These are phyloP conservation scores for Petrosia ficiformis DNA, from an alignment of 37 sponge, comb jelly and placozoan genomes.

Conservation along the genomic window DNA sequence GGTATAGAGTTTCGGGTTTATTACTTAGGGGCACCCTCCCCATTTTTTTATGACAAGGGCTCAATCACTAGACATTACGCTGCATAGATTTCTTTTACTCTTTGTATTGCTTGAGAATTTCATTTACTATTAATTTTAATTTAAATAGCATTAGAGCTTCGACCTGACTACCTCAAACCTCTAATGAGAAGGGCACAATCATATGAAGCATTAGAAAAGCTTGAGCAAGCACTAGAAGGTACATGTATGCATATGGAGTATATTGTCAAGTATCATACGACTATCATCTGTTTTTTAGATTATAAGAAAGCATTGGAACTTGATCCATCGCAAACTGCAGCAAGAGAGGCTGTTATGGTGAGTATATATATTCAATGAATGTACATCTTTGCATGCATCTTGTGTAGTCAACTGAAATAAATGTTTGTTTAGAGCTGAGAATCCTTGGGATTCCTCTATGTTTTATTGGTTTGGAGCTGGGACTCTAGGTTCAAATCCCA, in stretches of 20 bases:
- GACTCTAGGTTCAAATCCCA: not conserved
- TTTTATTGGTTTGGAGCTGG: too few species aligned
- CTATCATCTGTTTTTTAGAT: slow-evolving; percentile 20
- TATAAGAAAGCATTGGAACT: slow-evolving; percentile 77
- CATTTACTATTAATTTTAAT: too few species aligned
- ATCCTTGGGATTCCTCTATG: too few species aligned
- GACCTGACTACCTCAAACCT: slow-evolving; percentile 80
- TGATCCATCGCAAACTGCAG: slow-evolving; percentile 52
- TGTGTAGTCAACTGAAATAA: too few species aligned
- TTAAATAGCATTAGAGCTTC: slow-evolving; percentile 62
- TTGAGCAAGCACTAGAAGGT: slow-evolving; percentile 88
- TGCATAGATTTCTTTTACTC: too few species aligned
- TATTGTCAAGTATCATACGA: not conserved
- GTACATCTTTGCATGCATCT: too few species aligned
- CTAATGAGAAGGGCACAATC: slow-evolving; percentile 78
- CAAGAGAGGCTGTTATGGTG: slow-evolving; percentile 74
- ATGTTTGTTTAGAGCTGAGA: too few species aligned
- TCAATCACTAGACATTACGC: too few species aligned
- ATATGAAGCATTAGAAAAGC: slow-evolving; percentile 81
- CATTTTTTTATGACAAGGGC: too few species aligned
- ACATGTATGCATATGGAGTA: too few species aligned
- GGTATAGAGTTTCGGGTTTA: not conserved
- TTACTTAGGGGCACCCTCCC: not conserved
- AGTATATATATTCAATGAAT: too few species aligned
- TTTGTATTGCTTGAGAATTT: too few species aligned